Evolutionary conservation across 2,113 vertebrate genomes (phyloP), one percentile per base, ranked within the genome.

Genomic region (Polyodon spathula): DNA sequence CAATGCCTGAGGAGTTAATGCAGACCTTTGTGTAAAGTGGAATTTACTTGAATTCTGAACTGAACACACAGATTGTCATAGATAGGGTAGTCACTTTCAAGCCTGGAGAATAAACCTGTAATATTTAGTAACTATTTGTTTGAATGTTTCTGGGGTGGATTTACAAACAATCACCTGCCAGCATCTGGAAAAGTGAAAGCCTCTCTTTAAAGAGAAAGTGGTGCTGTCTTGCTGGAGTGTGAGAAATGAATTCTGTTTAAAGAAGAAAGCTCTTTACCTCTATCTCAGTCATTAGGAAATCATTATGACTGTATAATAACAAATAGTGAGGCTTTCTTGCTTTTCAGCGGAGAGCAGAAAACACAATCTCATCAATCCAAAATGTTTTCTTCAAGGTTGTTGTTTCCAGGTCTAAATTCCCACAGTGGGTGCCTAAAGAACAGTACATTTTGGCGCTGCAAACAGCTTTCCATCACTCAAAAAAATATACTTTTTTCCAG

Each of bases 301-400:
- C 46, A 50, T 50, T 50, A 50, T 50, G 11, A 8, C 4, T 4
- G n/a, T n/a, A 50, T 10, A 50, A 50, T 50, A 12, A 50, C 46
- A 50, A 50, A 50, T 50, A 50, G 46, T 5, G n/a, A 50, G n/a
- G 11, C 1, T 12, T 10, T 50, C 11, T 50, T 50, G 46, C 46
- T 12, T 50, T 50, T 50, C n/a, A 50, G 46, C n/a, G 11, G 10
- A 50, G 46, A 10, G 46, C 11, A 50, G 10, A 50, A 50, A 50
- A 50, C 2, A n/a, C n/a, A n/a, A n/a, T n/a, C n/a, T n/a, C n/a
- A 50, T 50, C 46, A 50, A 12, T 50, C n/a, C 46, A 50, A n/a
- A 50, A 50, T 50, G 46, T 50, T 50, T n/a, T 50, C 7, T 50
- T 50, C 11, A n/a, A 50, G n/a, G n/a, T n/a, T 50, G 46, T n/a